Evolutionary conservation across 2,113 vertebrate species (phyloP), one percentile per base, ranked within the genome.

Genomic region (Ceratotherium simum): DNA sequence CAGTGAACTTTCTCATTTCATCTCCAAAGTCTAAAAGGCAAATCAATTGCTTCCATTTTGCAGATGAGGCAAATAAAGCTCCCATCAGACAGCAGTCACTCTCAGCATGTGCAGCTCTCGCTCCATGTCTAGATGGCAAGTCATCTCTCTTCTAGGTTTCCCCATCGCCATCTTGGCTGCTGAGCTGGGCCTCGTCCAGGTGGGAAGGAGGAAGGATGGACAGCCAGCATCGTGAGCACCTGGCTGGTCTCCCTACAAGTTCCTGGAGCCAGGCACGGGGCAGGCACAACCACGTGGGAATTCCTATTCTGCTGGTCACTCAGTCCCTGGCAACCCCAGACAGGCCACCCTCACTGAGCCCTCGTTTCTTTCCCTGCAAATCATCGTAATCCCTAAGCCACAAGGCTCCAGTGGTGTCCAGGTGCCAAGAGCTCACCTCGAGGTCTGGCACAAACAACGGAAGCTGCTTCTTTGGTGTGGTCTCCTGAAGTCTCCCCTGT

Each of bases 401-500:
- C 18, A 58, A 48, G 54, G 7, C 20, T 64, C 23, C 60, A 1
- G 29, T 3, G 31, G 58, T 62, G n/a, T 2, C 27, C 17, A 9
- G 21, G 9, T 21, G 18, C 13, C 36, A 14, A 46, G 14, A 0
- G 1, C 9, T 6, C 12, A 31, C 25, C 1, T 5, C 0, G 0
- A 14, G 65, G 51, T 4, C 58, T 36, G 8, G 16, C 6, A 0
- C 25, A 8, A 6, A 10, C 16, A 0, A 0, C 2, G 2, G 4
- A 14, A 2, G 2, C 14, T 9, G 10, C 62, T 11, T 39, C 27
- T 58, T 10, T 1, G 1, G 4, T 9, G 16, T 2, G 25, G 27
- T 17, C 23, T n/a, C 46, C 79, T 0, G 10, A n/a, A 33, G 31
- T 6, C 12, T 3, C 90, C 23, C 42, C 13, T 27, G 0, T 0